Base-by-base conservation (phyloP, 2,888 invertebrate species). In the Entomobrya multifasciata region DNA sequence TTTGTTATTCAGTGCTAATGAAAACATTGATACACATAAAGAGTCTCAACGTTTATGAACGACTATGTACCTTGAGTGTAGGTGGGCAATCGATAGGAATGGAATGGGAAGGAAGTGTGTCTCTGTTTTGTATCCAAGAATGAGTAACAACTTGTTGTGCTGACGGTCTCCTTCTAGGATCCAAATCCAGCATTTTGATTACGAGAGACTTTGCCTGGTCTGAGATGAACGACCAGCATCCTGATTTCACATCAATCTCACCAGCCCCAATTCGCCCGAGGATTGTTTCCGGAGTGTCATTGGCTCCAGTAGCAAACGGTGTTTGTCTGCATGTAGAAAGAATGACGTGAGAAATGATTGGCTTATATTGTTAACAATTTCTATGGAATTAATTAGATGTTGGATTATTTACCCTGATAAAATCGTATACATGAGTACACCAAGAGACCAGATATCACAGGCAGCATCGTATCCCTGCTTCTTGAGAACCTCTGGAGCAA, bases 401-500 rank as follows among this genome's bases (percentile, higher is more conserved):
- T n/a, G n/a, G n/a, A n/a, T n/a, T n/a, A n/a, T n/a, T n/a, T 95
- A 95, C 90, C 98, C 98, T 27, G 97, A 96, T 65, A 98, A 93
- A 96, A 98, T 97, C 82, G 99, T 98, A 93, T 98, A 99, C 0
- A 99, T 95, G 80, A 99, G 94, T 44, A 99, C 97, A 89, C 99
- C 99, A 89, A 99, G 94, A 88, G 98, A 98, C 99, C 99, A 99
- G 91, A 99, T 98, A 94, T 99, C 99, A 94, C 99, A 99, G 72
- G 99, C 98, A 85, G 98, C 96, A 92, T 99, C 99, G 92, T 99
- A 99, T 1, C 99, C 99, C 92, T 99, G 99, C 20, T 97, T 95
- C 92, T 98, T 98, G 36, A 99, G 94, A 81, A 99, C 97, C 93
- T 99, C 99, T 0, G 99, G 99, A 0, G 99, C 99, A 4, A 99